A percentile compares a stretch with the other conserved stretches of the same genome.
phyloP scores from a whole-genome alignment of 2,113 vertebrate genomes.

The Thalassoma bifasciatum region DNA sequence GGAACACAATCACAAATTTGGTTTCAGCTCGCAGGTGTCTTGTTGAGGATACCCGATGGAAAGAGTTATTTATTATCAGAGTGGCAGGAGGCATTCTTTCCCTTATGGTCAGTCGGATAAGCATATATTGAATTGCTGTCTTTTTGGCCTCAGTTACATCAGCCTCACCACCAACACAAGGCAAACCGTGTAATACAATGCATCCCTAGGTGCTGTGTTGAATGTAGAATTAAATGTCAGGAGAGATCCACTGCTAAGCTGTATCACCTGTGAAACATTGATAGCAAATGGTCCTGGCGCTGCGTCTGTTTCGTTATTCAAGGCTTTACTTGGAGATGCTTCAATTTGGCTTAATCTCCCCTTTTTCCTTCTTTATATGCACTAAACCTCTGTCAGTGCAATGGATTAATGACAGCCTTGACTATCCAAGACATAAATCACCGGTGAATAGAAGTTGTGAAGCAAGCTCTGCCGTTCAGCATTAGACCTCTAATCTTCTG shows the following conservation, averaged over 20 bases:
- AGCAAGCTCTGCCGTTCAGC: slow-evolving; percentile 63
- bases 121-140: slow-evolving; percentile 20
- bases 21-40: neutral
- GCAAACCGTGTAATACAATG: slow-evolving; percentile 17
- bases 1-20: slow-evolving; percentile 1
- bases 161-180: neutral
- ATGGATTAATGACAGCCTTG: slow-evolving; percentile 58
- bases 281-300: slow-evolving; percentile 16
- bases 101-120: slow-evolving; percentile 22
- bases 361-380: slow-evolving; percentile 22
- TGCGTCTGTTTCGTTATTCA: slow-evolving; percentile 20
- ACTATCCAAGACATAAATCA: slow-evolving; percentile 54
- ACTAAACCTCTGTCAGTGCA: slow-evolving; percentile 37
- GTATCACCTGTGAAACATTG: slow-evolving; percentile 47
- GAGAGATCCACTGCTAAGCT: slow-evolving; percentile 21
- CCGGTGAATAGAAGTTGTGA: slow-evolving; percentile 46
- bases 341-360: slow-evolving; percentile 45
- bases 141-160: neutral
- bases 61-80: slow-evolving; percentile 28
- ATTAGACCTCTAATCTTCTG: slow-evolving; percentile 49
- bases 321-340: slow-evolving; percentile 41
- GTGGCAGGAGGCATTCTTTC: slow-evolving; percentile 37
- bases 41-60: neutral
- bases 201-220: neutral
- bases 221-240: slow-evolving; percentile 44